Base-by-base conservation (phyloP, 2,888 invertebrate species). In the Tinea trinotella region DNA sequence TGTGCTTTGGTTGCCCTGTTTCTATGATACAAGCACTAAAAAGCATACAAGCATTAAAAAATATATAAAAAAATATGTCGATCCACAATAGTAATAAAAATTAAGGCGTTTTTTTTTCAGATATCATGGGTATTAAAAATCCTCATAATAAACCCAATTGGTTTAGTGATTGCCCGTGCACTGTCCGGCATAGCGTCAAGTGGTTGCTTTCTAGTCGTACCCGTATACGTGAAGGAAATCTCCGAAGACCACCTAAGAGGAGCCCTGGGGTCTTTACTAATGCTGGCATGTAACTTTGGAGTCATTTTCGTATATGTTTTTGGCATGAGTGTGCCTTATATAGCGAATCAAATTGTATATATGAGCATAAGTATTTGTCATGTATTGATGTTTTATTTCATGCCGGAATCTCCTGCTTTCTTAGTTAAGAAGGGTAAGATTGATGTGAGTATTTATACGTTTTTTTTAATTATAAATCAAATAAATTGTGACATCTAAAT, bases 361-460 rank as follows among this genome's bases (percentile, higher is more conserved):
- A 15, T 54, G 24, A 24, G 18, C 9, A 36, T 56, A 3, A 30
- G 50, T 6, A 12, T 54, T 15, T 13, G 44, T n/a, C 54, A 54
- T 22, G 13, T 56, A 3, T 18, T 53, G 12, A 9, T 46, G 7
- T 56, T 54, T 19, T 36, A 22, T n/a, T 52, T 52, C 6, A 60
- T 59, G 58, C 61, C 60, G 7, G 61, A 61, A 48, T 57, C 61
- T 4, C 61, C 61, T 6, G 57, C 56, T 13, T 57, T 59, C 49
- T 53, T 58, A 1, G 30, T 60, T 6, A 57, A 60, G 18, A 46
- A 53, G 6, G 57, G 57, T 9, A 54, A 52, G 18, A 54, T 59
- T 10, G 53, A 60, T 56, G 61, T 61, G 24, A 13, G 15, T 49
- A 13, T 35, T n/a, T n/a, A n/a, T n/a, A n/a, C n/a, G n/a, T n/a